A percentile compares a stretch with the other conserved stretches of the same genome.
phyloP scores from a whole-genome alignment of 2,888 invertebrate genomes.

The Eremobia ochroleuca region DNA sequence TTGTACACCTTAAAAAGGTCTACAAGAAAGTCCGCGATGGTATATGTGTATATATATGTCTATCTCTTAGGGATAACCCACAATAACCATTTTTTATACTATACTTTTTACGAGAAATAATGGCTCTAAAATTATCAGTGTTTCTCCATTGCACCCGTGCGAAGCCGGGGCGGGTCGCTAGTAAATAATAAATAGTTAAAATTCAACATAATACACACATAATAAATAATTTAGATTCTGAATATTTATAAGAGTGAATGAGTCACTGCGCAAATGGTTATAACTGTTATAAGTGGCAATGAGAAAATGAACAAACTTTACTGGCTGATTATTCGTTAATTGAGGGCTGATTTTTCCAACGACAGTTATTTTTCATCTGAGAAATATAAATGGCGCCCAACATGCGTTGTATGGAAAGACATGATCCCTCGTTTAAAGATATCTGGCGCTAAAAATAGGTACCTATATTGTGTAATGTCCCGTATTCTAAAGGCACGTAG shows the following conservation, averaged over 20 bases:
- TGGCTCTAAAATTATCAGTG: too few species aligned
- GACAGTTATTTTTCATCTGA: background rate
- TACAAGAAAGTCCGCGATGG: too few species aligned
- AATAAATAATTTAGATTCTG: background rate
- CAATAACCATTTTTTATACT: too few species aligned
- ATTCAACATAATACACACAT: background rate
- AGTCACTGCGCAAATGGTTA: background rate
- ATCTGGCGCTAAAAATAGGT: background rate
- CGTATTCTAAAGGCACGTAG: slow-evolving; percentile 37
- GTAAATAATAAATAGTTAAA: background rate
- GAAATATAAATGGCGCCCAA: background rate
- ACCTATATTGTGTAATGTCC: slow-evolving; percentile 31
- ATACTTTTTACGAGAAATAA: too few species aligned
- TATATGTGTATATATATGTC: too few species aligned
- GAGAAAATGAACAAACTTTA: background rate
- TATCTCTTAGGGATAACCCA: too few species aligned
- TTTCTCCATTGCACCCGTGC: too few species aligned
- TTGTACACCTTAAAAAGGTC: too few species aligned
- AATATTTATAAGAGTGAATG: background rate
- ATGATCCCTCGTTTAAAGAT: background rate
- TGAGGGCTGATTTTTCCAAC: background rate
- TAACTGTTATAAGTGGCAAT: background rate
- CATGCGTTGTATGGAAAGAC: background rate
- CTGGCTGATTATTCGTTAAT: background rate
- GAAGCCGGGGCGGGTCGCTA: too few species aligned